Evolutionary conservation across 2,888 invertebrate species (phyloP).

Genomic region (Platycheirus rosarum): DNA sequence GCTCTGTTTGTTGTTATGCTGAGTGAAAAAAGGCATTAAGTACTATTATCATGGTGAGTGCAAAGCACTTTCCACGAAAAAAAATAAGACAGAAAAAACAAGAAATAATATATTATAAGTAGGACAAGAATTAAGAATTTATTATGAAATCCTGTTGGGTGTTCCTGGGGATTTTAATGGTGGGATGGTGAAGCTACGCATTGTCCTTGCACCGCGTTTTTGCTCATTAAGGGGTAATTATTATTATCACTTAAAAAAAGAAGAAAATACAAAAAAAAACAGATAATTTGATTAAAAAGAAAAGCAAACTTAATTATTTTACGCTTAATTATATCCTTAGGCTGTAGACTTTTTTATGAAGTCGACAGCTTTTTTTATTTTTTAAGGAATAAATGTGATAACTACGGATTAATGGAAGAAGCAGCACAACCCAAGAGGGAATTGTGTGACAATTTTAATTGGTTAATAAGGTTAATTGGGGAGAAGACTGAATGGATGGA

Average conservation of each 20-base stretch:
- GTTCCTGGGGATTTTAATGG: not conserved
- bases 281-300: slow-evolving; percentile 60
- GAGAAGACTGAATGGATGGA: slow-evolving; percentile 14
- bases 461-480: slow-evolving; percentile 48
- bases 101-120: slow-evolving; percentile 14
- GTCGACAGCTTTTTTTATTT: not conserved
- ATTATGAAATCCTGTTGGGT: slow-evolving; percentile 23
- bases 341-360: slow-evolving; percentile 33
- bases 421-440: slow-evolving; percentile 20
- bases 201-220: slow-evolving; percentile 43
- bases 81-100: not conserved
- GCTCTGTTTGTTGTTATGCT: slow-evolving; percentile 44
- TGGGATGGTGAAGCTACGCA: slow-evolving; percentile 30
- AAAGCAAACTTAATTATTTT: slow-evolving; percentile 48
- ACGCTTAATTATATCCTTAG: slow-evolving; percentile 67
- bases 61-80: slow-evolving; percentile 52
- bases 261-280: slow-evolving; percentile 1
- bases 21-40: slow-evolving; percentile 53
- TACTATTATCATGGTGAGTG: slow-evolving; percentile 62
- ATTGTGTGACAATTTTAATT: slow-evolving; percentile 49
- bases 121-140: slow-evolving; percentile 53
- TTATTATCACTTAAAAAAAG: slow-evolving; percentile 46
- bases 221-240: slow-evolving; percentile 65
- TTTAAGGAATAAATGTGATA: slow-evolving; percentile 1
- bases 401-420: slow-evolving; percentile 6